Conservation (phyloP, 2,888 invertebrate species). For the Cryptocheilus praepositus region DNA sequence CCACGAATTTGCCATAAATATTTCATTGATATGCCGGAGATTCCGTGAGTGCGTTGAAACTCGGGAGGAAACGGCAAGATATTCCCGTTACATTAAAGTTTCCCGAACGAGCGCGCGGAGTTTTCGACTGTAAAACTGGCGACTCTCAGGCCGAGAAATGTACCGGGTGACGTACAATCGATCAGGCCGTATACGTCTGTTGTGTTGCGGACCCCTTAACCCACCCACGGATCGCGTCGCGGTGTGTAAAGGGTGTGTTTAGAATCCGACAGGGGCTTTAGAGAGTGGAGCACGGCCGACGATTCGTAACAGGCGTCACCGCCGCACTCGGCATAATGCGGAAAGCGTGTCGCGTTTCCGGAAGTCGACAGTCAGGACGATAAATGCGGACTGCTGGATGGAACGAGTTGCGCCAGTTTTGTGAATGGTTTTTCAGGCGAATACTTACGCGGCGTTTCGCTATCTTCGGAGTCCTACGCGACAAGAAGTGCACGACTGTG, state of each 20-base stretch:
- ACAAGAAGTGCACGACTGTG: no score
- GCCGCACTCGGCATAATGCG: slow-evolving; percentile 65
- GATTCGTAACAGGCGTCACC: slow-evolving; percentile 68
- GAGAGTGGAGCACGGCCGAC: slow-evolving; percentile 50
- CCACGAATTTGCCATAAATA: no score
- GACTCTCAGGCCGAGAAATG: slow-evolving; percentile 32
- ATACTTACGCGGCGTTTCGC: no score
- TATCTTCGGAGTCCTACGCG: no score
- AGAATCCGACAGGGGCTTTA: slow-evolving; percentile 56
- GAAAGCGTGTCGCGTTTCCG: slow-evolving; percentile 66
- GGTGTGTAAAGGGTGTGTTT: slow-evolving; percentile 62
- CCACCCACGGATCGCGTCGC: slow-evolving; percentile 50
- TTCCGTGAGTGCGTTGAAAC: no score
- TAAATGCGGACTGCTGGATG: slow-evolving; percentile 25
- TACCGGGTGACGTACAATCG: slow-evolving; percentile 58
- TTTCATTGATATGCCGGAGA: no score
- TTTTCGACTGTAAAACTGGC: no score
- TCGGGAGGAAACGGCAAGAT: no score
- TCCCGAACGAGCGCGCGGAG: no score
- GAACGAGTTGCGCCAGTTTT: no score
- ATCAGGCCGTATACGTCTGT: slow-evolving; percentile 54
- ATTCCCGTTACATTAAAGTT: no score
- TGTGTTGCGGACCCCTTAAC: slow-evolving; percentile 44
- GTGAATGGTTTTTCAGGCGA: no score
- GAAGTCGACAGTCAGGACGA: slow-evolving; percentile 38